phyloP scores from a whole-genome alignment of 2,113 vertebrate species.

The Equus quagga region DNA sequence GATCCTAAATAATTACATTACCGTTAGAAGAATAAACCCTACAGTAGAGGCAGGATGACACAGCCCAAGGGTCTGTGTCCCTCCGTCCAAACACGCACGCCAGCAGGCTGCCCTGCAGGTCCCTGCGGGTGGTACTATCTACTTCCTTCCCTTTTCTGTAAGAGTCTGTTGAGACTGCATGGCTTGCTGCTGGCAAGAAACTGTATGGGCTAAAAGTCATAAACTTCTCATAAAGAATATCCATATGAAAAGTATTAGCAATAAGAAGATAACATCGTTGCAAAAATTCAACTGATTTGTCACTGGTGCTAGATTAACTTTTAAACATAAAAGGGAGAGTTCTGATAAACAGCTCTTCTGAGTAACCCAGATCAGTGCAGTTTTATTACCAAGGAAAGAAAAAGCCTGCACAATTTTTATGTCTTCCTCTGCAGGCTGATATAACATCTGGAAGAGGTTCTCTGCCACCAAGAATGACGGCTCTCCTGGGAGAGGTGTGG shows the following conservation, averaged over 20 bases:
- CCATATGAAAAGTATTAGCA: not conserved
- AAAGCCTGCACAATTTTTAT: not conserved
- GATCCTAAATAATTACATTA: not conserved
- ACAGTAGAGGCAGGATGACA: not conserved
- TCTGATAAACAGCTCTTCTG: not conserved
- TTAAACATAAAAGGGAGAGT: not conserved
- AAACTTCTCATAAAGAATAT: not conserved
- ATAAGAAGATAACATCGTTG: not conserved
- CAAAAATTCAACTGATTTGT: not conserved
- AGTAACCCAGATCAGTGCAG: not conserved
- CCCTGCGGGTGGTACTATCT: too few relatives aligned
- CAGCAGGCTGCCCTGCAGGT: not conserved
- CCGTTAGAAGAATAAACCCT: not conserved
- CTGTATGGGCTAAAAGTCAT: not conserved
- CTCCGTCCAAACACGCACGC: not conserved
- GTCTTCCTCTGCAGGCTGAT: not conserved
- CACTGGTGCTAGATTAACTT: not conserved
- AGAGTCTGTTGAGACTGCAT: not conserved
- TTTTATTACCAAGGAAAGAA: not conserved
- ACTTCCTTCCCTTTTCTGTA: not conserved
- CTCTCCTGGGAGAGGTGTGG: not conserved
- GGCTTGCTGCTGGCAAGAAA: not conserved
- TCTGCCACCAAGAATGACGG: not conserved
- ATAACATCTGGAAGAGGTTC: not conserved
- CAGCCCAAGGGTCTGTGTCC: not conserved